Base-by-base conservation (phyloP, 2,888 invertebrate genomes). In the Gerris lacustris region DNA sequence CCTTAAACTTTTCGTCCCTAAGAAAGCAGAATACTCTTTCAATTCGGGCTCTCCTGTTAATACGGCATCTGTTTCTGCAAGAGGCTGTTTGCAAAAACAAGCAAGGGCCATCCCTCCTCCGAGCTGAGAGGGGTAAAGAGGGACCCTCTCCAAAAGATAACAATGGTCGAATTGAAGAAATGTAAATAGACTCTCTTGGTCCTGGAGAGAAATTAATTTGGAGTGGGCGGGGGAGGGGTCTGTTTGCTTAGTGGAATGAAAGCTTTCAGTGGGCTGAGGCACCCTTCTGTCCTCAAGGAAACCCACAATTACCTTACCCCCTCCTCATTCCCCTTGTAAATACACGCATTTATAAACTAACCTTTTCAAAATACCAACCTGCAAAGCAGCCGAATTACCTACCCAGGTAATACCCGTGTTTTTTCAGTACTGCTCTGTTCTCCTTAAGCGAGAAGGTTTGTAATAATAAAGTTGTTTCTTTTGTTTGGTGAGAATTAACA, bases 171-270 rank as follows among this genome's bases (percentile, higher is more conserved):
- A 75, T 73, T 74, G 74, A 74, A 74, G 73, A 72, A 75, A 74
- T 74, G 74, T 74, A 74, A 75, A 74, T 75, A 74, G 74, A 55
- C 55, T 31, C 31, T 31, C 31, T 9, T 55, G 15, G 55, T 9
- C 15, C 55, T 15, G 9, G 73, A 73, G 74, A 74, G 75, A 75
- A 74, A 75, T 75, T 75, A 75, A 75, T 75, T 75, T 75, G 75
- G 71, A 73, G 73, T 67, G 72, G 72, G 69, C 66, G 68, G 45
- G 66, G 44, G 70, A 68, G 71, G 68, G 64, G 64, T 11, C 67
- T 75, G 75, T 75, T 75, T 75, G 75, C 75, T 75, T 75, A 74
- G 70, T 72, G 73, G 75, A 75, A 75, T 75, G 75, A 75, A 75
- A 71, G 68, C 68, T 45, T 67, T 44, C 63, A 17, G 15, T 9